phyloP scores from a whole-genome alignment of 2,888 invertebrate species.

The Scelioninae gen. 2 region DNA sequence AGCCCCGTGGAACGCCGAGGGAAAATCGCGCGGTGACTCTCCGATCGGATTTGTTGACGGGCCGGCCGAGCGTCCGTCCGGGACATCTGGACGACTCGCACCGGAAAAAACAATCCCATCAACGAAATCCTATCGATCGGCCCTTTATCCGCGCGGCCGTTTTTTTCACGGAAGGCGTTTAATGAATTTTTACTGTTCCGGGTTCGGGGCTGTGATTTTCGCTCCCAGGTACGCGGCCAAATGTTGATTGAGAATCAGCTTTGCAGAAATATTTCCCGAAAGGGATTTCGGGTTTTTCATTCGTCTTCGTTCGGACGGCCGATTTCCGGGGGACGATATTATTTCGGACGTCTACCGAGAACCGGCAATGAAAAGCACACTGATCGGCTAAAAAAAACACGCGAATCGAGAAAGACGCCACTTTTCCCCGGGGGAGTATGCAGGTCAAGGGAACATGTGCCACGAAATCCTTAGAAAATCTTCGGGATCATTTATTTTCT shows the following conservation, averaged over 20 bases:
- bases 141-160: slow-evolving; percentile 43
- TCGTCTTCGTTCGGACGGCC: slow-evolving; percentile 6
- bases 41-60: slow-evolving; percentile 52
- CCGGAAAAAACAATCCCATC: slow-evolving; percentile 60
- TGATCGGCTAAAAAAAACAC: slow-evolving; percentile 32
- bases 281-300: slow-evolving; percentile 35
- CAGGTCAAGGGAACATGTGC: slow-evolving; percentile 43
- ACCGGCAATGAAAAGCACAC: slow-evolving; percentile 35
- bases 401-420: slow-evolving; percentile 39
- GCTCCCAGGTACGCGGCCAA: slow-evolving; percentile 8
- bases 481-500: slow-evolving; percentile 47
- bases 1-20: slow-evolving; percentile 35
- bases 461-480: slow-evolving; percentile 28
- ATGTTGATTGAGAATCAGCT: slow-evolving; percentile 34
- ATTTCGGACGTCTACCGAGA: slow-evolving; percentile 15
- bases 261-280: slow-evolving; percentile 40
- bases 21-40: slow-evolving; percentile 46
- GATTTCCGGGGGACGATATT: slow-evolving; percentile 12
- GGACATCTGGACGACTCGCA: slow-evolving; percentile 59
- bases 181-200: slow-evolving; percentile 56
- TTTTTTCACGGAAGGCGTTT: slow-evolving; percentile 42
- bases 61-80: slow-evolving; percentile 29
- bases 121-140: slow-evolving; percentile 59
- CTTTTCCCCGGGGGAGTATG: slow-evolving; percentile 26
- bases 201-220: slow-evolving; percentile 28